Evolutionary conservation across 2,888 invertebrate genomes (phyloP).

Genomic region (Rhimphoctona megacephalus): DNA sequence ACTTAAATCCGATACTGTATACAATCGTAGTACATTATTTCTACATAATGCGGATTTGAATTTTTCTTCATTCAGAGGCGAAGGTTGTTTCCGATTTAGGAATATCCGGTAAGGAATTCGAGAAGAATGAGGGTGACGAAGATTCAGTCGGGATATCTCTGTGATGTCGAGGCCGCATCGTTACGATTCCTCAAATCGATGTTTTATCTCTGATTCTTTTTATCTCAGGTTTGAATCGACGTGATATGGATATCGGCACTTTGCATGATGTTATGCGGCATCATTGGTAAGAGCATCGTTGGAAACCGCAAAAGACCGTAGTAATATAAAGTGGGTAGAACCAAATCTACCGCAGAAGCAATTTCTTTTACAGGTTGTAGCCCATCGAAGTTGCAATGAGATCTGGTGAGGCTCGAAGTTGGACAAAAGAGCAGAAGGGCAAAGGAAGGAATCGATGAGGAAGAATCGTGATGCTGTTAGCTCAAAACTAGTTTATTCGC

Average conservation of each 20-base stretch:
- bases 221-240: not conserved
- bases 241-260: conserved; percentile 9
- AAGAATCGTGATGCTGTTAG: conserved; percentile 62
- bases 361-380: conserved; percentile 53
- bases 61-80: not conserved
- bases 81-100: not conserved
- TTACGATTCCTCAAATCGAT: not conserved
- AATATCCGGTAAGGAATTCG: not conserved
- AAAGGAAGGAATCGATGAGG: conserved; percentile 48
- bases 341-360: conserved; percentile 60
- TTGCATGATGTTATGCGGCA: conserved; percentile 27
- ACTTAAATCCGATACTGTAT: not conserved
- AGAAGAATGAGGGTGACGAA: no score
- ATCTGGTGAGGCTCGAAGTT: conserved; percentile 5
- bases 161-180: not conserved
- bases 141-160: not conserved
- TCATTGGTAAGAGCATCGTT: conserved; percentile 43
- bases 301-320: conserved; percentile 42
- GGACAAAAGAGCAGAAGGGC: not conserved
- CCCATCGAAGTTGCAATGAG: conserved; percentile 47
- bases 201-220: not conserved
- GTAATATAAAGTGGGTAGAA: conserved; percentile 58
- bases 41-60: no score
- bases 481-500: conserved; percentile 62
- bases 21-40: not conserved